A percentile compares a stretch with the other conserved stretches of the same genome.
These are phyloP conservation scores for Aphis gossypii DNA, from an alignment of 1,140 invertebrate genomes.

Conservation along the genomic window DNA sequence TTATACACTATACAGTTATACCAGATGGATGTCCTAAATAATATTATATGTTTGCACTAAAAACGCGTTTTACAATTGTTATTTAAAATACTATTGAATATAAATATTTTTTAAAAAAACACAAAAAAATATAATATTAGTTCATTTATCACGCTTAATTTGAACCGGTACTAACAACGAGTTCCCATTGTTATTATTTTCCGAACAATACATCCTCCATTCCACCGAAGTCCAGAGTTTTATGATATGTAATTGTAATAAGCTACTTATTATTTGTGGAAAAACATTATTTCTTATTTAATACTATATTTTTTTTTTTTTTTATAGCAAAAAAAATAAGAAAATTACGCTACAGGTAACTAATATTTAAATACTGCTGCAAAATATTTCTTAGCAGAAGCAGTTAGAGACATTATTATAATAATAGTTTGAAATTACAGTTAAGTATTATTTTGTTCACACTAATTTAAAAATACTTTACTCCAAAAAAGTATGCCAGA, in stretches of 20 bases:
- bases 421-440: not conserved
- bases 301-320: not conserved
- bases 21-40: slow-evolving; percentile 7
- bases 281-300: not conserved
- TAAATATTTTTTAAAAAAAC: not conserved
- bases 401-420: not conserved
- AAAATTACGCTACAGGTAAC: not conserved
- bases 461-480: not conserved
- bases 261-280: slow-evolving; percentile 19
- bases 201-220: not conserved
- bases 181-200: slow-evolving; percentile 21
- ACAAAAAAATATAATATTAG: not conserved
- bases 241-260: not conserved
- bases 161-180: not conserved
- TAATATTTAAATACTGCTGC: not conserved
- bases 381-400: not conserved
- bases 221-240: not conserved
- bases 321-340: not conserved
- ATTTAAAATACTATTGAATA: not conserved
- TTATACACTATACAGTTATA: not conserved
- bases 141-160: slow-evolving; percentile 1
- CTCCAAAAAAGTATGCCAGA: not conserved
- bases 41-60: not conserved
- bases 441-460: not conserved
- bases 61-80: slow-evolving; percentile 17